Base-by-base conservation (phyloP, 2,888 invertebrate species). In the Bellardia bayeri region DNA sequence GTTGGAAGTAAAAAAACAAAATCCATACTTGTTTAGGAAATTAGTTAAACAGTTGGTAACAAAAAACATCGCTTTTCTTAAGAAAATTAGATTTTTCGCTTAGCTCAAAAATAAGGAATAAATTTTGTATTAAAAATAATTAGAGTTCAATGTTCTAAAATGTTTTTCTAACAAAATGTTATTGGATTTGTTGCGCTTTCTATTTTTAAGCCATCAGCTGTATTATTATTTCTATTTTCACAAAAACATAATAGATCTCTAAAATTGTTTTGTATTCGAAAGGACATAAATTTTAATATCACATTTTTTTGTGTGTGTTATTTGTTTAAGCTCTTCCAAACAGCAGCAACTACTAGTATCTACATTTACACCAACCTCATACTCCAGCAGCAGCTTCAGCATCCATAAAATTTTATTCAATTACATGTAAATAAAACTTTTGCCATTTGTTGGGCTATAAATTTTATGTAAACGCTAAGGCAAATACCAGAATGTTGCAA, bases 381-480 rank as follows among this genome's bases (percentile, higher is more conserved):
- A 3, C 23, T 37, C 49, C 51, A 42, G 42, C 37, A 68, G 11
- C 63, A 42, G 68, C 61, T 42, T 56, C 56, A 71, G 58, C n/a
- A 61, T 76, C 45, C 78, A 86, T 56, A 79, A 72, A 72, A 74
- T 68, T 74, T 78, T 74, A 86, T 82, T 86, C 86, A 86, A 86
- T 86, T 86, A 86, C 82, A 82, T 75, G 86, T 82, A 80, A 86
- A 86, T 86, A 86, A 74, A 86, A 86, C 79, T 82, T 82, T 86
- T 82, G 68, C 82, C 79, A 71, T 82, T 82, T 82, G 74, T 49
- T 64, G 23, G 64, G 82, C 82, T 51, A 86, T 86, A 86, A 86
- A 86, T 86, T 86, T 75, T 79, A 51, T 40, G 14, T 30, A 23
- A 79, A 61, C 33, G 14, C 14, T 51, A 74, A 16, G 37, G 37